Evolutionary conservation across 2,888 invertebrate species (phyloP).

Genomic region (Raillietiella orientalis): DNA sequence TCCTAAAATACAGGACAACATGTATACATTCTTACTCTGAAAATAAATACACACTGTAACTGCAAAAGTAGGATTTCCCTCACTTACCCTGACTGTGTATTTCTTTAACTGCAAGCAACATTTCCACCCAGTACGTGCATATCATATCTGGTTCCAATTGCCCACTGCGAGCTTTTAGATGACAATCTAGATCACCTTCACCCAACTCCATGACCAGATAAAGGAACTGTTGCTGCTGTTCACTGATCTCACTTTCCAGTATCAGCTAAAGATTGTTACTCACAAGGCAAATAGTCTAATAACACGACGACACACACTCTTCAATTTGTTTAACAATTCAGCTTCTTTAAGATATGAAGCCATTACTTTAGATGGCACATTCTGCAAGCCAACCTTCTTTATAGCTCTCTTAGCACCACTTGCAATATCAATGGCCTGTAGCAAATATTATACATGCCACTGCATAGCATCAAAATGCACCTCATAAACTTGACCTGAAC

Average conservation of each 20-base stretch:
- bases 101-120: constrained; percentile 60
- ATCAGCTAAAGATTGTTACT: too few relatives aligned
- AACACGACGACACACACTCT: constrained; percentile 45
- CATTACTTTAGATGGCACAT: too few relatives aligned
- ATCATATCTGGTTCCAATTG: constrained; percentile 34
- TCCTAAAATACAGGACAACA: constrained; percentile 18
- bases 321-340: constrained; percentile 37
- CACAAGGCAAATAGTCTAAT: constrained; percentile 60
- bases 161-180: constrained; percentile 20
- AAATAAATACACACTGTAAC: constrained; percentile 1
- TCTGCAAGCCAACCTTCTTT: too few relatives aligned
- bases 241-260: too few relatives aligned
- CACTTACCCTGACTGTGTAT: constrained; percentile 50
- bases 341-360: constrained; percentile 83
- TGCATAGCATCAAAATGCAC: too few relatives aligned
- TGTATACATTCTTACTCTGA: constrained; percentile 6
- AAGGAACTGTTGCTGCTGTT: constrained; percentile 24
- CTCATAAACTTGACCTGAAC: too few relatives aligned
- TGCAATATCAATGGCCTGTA: too few relatives aligned
- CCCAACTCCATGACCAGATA: constrained; percentile 76
- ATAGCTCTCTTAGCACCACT: too few relatives aligned
- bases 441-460: too few relatives aligned
- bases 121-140: constrained; percentile 69
- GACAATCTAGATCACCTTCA: constrained; percentile 50
- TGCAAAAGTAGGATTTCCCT: not conserved